Evolutionary conservation across 2,113 vertebrate species (phyloP).

Genomic region (Sterrhoptilus dennistouni): DNA sequence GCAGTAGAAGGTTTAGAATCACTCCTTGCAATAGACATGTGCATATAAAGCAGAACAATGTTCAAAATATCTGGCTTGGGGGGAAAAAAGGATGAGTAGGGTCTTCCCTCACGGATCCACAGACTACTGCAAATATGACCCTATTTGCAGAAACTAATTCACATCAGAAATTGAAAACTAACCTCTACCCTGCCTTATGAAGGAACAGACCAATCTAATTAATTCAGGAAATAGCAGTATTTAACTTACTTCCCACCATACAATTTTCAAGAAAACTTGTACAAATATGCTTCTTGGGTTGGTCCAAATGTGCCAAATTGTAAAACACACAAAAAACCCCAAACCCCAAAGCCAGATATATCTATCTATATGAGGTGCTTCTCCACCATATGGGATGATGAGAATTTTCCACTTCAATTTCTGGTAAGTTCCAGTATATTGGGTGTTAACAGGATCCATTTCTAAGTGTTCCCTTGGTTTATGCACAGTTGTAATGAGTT

Average conservation of each 20-base stretch:
- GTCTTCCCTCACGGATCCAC: background rate
- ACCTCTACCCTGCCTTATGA: fast-evolving
- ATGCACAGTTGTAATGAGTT: background rate
- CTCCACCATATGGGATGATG: background rate
- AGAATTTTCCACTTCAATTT: background rate
- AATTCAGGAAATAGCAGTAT: background rate
- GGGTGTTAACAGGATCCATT: background rate
- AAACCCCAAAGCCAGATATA: background rate
- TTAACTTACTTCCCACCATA: background rate
- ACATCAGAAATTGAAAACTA: background rate
- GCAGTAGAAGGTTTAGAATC: background rate
- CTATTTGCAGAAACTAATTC: background rate
- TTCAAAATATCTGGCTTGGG: background rate
- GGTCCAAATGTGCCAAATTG: background rate
- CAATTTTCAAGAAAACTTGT: background rate
- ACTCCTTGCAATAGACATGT: background rate
- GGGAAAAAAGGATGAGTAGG: background rate
- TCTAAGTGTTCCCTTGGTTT: background rate
- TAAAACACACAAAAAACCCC: background rate
- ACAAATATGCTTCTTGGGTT: background rate
- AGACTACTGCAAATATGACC: background rate
- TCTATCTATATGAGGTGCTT: background rate
- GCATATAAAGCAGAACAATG: background rate
- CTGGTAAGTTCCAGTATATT: background rate
- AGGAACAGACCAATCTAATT: background rate